A percentile compares a stretch with the other conserved stretches of the same genome.
These are phyloP conservation scores for Myotis yumanensis DNA, from an alignment of 2,113 vertebrate genomes.

Conservation along the genomic window DNA sequence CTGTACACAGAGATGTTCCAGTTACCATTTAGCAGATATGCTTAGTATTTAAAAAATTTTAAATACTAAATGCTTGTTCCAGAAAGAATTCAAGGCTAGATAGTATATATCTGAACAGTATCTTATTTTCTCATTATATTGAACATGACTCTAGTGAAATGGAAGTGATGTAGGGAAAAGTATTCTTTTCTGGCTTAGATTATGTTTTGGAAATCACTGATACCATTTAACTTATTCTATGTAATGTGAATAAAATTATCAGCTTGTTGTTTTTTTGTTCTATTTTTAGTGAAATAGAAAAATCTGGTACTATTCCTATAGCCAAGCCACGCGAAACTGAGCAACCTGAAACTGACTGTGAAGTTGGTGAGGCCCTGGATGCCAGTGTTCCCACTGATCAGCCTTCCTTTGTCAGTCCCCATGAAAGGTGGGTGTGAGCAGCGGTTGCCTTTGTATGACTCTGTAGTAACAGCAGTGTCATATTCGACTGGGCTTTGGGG, in stretches of 20 bases:
- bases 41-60: background rate
- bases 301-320: conserved; percentile 90
- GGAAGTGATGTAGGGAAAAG: background rate
- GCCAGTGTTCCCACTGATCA: conserved; percentile 87
- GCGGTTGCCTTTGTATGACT: background rate
- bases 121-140: background rate
- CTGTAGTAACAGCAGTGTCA: background rate
- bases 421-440: conserved; percentile 89
- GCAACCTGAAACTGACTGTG: conserved; percentile 89
- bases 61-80: conserved; percentile 24
- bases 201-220: conserved; percentile 30
- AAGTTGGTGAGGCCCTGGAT: conserved; percentile 89
- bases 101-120: background rate
- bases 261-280: conserved; percentile 76
- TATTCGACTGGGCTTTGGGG: background rate
- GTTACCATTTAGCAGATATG: background rate
- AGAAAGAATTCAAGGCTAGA: background rate
- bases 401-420: conserved; percentile 88
- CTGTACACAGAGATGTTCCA: background rate
- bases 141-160: conserved; percentile 13
- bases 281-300: conserved; percentile 92
- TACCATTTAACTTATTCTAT: background rate
- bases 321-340: conserved; percentile 88
- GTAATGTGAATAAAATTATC: conserved; percentile 25
- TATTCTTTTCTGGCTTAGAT: conserved; percentile 16